Evolutionary conservation across 2,797 vertebrate species (phyloP), one percentile per base, ranked within the genome.

Genomic region (Xiphorhynchus erythropygius): DNA sequence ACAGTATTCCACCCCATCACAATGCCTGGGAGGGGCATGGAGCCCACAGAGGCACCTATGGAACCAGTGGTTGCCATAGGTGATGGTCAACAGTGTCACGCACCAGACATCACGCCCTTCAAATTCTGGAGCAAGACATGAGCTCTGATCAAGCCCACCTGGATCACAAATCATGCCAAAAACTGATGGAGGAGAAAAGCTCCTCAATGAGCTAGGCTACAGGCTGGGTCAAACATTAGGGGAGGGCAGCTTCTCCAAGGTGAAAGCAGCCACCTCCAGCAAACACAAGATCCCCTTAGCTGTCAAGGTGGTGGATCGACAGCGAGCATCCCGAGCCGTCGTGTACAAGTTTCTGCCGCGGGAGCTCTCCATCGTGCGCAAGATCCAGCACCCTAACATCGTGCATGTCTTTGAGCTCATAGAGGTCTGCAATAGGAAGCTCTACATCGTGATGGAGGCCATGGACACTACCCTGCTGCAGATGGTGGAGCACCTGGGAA

Each of bases 381-480:
- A 84, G 37, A 97, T 98, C 82, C 95, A 95, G 32, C 98, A 98
- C 79, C 97, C 98, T 27, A 97, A 98, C 92, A 98, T 98, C 1
- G 95, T 98, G 65, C 97, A 79, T 1, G 95, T 98, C 70, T 96
- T 98, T 2, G 98, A 98, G 84, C 88, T 98, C 77, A 98, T 98
- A 3, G 97, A 98, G 81, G 87, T 97, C 76, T 97, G 95, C 94
- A 97, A 97, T 2, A 97, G 96, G n/a, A 97, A 97, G 74, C 80
- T 98, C 77, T 98, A 97, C 93, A 98, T 98, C 7, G 97, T 98
- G 64, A 98, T 98, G 98, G 98, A 98, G 83, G 97, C 97, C 0
- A 98, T 98, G 5, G 96, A 88, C 46, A 98, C 96, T 0, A 98
- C 98, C 87, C 97, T 98, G 55, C 94, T 98, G 44, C 96, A 97